A percentile compares a stretch with the other conserved stretches of the same genome.
Evolutionary conservation across 2,888 invertebrate species (phyloP).

Genomic region (Clitarchus hookeri): DNA sequence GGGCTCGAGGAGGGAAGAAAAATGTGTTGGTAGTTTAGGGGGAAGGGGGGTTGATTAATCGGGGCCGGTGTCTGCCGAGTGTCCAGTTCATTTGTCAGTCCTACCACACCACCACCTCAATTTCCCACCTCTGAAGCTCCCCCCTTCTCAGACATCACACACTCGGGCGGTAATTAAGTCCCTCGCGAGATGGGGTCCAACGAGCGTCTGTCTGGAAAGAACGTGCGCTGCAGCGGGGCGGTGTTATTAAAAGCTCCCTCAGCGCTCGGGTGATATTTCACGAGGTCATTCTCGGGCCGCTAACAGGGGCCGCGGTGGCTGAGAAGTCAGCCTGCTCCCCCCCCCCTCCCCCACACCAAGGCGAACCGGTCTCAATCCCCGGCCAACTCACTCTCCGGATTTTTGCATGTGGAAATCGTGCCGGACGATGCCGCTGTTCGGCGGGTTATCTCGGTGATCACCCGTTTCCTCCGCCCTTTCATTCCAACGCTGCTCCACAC

Average conservation of each 20-base stretch:
- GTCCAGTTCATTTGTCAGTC: constrained; percentile 17
- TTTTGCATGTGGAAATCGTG: no score
- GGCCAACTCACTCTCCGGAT: no score
- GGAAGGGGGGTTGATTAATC: constrained; percentile 4
- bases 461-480: no score
- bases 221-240: neutral
- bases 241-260: neutral
- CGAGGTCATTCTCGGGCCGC: neutral
- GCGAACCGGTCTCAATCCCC: no score
- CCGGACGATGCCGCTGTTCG: no score
- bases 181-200: neutral
- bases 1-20: constrained; percentile 20
- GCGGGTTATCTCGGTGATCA: no score
- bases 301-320: neutral
- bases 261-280: neutral
- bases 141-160: neutral
- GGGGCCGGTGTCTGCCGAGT: constrained; percentile 22
- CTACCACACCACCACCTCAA: neutral
- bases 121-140: neutral
- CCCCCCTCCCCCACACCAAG: no score
- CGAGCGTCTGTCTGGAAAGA: neutral
- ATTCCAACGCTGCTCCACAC: no score
- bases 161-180: neutral
- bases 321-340: no score
- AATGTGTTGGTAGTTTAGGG: constrained; percentile 18